phyloP scores from a whole-genome alignment of 2,113 vertebrate genomes.

The Uria lomvia region DNA sequence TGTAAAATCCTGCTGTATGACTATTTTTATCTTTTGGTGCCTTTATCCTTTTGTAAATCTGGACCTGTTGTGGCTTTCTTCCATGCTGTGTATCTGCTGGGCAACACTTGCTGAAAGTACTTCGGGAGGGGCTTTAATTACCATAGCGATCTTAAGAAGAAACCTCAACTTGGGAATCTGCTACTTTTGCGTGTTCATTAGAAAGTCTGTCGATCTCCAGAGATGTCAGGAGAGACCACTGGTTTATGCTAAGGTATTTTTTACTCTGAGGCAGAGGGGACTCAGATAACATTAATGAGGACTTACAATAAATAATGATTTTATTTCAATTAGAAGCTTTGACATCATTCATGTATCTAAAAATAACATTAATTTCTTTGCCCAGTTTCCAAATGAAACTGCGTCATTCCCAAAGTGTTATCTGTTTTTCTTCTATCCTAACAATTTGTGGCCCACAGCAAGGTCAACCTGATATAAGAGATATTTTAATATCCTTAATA shows the following conservation, averaged over 20 bases:
- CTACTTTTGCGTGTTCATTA: not conserved
- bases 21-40: not conserved
- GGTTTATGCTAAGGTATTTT: not conserved
- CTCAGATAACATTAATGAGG: not conserved
- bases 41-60: not conserved
- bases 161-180: not conserved
- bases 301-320: not conserved
- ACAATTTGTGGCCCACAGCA: not conserved
- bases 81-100: not conserved
- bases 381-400: not conserved
- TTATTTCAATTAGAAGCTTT: not conserved
- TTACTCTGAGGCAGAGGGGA: not conserved
- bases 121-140: not conserved
- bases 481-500: not conserved
- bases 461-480: not conserved
- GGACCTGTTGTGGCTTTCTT: not conserved
- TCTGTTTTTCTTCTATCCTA: not conserved
- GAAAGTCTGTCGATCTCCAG: not conserved
- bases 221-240: not conserved
- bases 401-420: accelerated
- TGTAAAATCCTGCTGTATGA: not conserved
- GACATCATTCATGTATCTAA: not conserved
- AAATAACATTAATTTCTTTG: not conserved
- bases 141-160: not conserved
- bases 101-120: not conserved